Evolutionary conservation across 1,140 invertebrate species (phyloP).

Genomic region (Leptestheria dahalacensis): DNA sequence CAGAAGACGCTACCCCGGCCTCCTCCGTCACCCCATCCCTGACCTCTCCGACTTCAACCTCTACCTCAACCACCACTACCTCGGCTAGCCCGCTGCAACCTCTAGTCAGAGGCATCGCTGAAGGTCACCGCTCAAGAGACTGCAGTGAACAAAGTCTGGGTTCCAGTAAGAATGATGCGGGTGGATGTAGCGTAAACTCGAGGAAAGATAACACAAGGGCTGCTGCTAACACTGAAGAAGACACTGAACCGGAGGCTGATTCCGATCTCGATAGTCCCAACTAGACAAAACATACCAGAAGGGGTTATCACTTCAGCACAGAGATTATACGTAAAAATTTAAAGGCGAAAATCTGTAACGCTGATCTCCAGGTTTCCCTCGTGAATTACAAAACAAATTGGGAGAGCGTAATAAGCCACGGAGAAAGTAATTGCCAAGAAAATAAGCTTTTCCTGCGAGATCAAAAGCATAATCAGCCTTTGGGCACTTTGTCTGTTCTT

Average conservation of each 20-base stretch:
- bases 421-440: no score
- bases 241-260: slow-evolving; percentile 2
- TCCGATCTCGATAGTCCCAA: slow-evolving; percentile 10
- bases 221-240: background rate
- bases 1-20: slow-evolving; percentile 17
- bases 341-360: no score
- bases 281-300: no score
- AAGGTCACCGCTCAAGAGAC: background rate
- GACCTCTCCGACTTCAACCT: slow-evolving; percentile 10
- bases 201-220: background rate
- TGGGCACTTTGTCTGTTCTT: background rate
- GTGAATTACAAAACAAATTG: no score
- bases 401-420: no score
- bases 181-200: background rate
- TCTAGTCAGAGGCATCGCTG: background rate
- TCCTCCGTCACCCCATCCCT: slow-evolving; percentile 13
- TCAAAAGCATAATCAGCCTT: background rate
- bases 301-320: background rate
- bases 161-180: background rate
- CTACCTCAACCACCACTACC: slow-evolving; percentile 10
- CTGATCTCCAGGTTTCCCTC: no score
- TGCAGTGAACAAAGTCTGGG: background rate
- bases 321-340: no score
- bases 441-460: no score
- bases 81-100: slow-evolving; percentile 12